A percentile compares a stretch with the other conserved stretches of the same genome.
These are phyloP conservation scores for Agrotis exclamationis DNA, from an alignment of 2,888 invertebrate genomes.

Conservation along the genomic window DNA sequence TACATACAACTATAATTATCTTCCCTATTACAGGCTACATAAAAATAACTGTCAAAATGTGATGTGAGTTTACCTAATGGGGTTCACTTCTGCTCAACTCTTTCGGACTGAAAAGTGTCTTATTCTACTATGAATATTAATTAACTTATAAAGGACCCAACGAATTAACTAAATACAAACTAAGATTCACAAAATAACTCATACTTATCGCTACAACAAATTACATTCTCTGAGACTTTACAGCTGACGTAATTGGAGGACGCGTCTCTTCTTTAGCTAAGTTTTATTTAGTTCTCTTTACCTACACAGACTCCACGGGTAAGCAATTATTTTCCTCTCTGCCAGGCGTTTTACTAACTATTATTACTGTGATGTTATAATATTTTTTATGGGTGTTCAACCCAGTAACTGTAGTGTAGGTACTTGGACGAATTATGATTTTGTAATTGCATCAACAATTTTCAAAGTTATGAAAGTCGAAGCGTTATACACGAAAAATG, in stretches of 20 bases:
- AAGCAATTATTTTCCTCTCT: conserved; percentile 32
- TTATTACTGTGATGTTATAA: not conserved
- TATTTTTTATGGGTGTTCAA: not conserved
- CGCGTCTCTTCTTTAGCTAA: not conserved
- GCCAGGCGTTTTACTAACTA: not conserved
- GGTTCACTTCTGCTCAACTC: not conserved
- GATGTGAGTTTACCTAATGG: not conserved
- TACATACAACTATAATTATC: not conserved
- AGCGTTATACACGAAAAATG: not conserved
- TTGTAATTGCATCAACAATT: not conserved
- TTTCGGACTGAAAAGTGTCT: not conserved
- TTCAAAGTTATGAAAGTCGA: not conserved
- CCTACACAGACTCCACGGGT: conserved; percentile 30
- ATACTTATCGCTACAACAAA: conserved; percentile 1
- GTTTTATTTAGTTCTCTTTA: conserved; percentile 29
- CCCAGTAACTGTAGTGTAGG: no score
- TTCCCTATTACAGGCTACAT: not conserved
- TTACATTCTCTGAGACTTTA: conserved; percentile 9
- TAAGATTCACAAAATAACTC: conserved; percentile 10
- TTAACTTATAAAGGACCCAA: no score
- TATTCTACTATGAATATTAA: not conserved
- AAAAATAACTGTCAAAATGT: not conserved
- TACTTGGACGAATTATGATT: not conserved
- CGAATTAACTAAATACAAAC: not conserved
- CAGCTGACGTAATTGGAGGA: conserved; percentile 22